These are phyloP conservation scores for Sarcophaga peregrina DNA, from an alignment of 1,140 invertebrate species.

Conservation along the genomic window DNA sequence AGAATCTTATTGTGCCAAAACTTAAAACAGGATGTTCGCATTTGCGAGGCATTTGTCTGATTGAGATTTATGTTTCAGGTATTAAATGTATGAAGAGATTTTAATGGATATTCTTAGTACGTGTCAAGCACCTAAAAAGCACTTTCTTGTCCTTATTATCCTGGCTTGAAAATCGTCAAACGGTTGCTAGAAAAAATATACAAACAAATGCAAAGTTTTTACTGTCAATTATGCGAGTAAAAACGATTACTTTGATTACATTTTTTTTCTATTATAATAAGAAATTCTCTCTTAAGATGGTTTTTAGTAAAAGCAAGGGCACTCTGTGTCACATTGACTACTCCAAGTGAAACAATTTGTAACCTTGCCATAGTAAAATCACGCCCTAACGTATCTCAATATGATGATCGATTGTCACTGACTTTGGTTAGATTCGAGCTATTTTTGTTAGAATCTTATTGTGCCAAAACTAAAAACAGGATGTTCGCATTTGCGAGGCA, in stretches of 20 bases:
- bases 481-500: constrained; percentile 44
- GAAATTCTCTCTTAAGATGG: too few relatives aligned
- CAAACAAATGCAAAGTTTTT: constrained; percentile 32
- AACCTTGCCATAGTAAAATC: constrained; percentile 45
- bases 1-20: constrained; percentile 33
- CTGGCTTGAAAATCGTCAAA: constrained; percentile 35
- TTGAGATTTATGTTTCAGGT: neutral
- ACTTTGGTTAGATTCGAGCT: constrained; percentile 37
- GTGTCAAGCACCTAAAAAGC: constrained; percentile 14
- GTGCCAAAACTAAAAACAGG: constrained; percentile 33
- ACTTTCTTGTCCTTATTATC: constrained; percentile 21
- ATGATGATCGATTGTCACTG: constrained; percentile 43
- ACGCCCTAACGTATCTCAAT: neutral
- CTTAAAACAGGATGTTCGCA: constrained; percentile 41
- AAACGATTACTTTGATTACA: constrained; percentile 30
- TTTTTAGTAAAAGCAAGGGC: constrained; percentile 37
- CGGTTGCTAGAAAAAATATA: constrained; percentile 7
- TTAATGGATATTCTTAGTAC: neutral
- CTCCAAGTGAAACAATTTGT: constrained; percentile 46
- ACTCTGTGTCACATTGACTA: constrained; percentile 46
- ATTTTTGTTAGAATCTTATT: constrained; percentile 41
- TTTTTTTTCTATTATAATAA: too few relatives aligned
- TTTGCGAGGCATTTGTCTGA: constrained; percentile 44
- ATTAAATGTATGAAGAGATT: neutral
- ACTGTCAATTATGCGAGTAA: neutral